A percentile compares a stretch with the other conserved stretches of the same genome.
These are phyloP conservation scores for Harpagifer antarcticus DNA, from an alignment of 2,797 vertebrate species.

Conservation along the genomic window DNA sequence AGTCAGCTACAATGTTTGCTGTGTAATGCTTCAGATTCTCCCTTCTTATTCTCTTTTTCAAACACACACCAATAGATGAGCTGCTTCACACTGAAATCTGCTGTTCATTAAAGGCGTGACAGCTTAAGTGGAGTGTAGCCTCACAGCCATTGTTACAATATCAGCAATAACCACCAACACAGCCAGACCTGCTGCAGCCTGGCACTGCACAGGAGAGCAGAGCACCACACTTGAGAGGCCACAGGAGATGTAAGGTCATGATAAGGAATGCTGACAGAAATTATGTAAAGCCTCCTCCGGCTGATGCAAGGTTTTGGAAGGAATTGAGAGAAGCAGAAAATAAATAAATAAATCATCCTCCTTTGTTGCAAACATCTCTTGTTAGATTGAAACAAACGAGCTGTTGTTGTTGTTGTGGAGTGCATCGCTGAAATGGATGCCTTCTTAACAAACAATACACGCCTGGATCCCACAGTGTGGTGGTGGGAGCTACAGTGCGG, in stretches of 20 bases:
- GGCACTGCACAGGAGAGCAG: slow-evolving; percentile 19
- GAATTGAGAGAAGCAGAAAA: slow-evolving; percentile 7
- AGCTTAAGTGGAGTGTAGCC: slow-evolving; percentile 61
- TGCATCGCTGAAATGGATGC: slow-evolving; percentile 29
- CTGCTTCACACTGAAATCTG: slow-evolving; percentile 56
- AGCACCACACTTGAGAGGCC: slow-evolving; percentile 29
- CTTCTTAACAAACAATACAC: slow-evolving; percentile 39
- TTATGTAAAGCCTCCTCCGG: slow-evolving; percentile 47
- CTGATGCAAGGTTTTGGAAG: slow-evolving; percentile 25
- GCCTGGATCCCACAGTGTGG: slow-evolving; percentile 34
- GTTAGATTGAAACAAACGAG: slow-evolving; percentile 67
- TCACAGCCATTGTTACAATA: slow-evolving; percentile 54
- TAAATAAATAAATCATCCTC: background rate
- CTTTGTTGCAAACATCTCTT: slow-evolving; percentile 29
- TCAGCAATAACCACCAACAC: slow-evolving; percentile 43
- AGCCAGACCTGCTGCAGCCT: slow-evolving; percentile 15
- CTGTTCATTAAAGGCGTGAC: slow-evolving; percentile 64
- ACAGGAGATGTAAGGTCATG: slow-evolving; percentile 32
- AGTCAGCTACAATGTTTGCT: slow-evolving; percentile 18
- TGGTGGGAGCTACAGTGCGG: slow-evolving; percentile 38
- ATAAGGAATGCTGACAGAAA: slow-evolving; percentile 51
- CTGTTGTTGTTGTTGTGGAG: slow-evolving; percentile 43
- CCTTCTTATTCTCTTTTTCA: slow-evolving; percentile 32
- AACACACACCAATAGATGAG: slow-evolving; percentile 34
- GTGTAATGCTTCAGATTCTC: slow-evolving; percentile 11